Evolutionary conservation across 2,113 vertebrate species (phyloP).

Genomic region (Thalassarche chlororhynchos): DNA sequence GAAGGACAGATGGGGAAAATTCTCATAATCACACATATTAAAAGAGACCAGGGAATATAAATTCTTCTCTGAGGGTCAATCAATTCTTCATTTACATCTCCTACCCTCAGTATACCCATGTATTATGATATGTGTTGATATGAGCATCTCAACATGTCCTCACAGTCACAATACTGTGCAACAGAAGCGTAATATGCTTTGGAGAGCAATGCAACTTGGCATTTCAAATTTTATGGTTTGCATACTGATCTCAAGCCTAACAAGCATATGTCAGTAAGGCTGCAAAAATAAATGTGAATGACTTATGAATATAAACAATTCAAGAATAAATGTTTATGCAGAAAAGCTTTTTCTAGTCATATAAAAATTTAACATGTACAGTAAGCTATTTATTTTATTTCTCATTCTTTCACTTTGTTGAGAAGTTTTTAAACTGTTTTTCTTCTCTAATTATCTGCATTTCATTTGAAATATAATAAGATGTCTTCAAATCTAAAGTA

Average conservation of each 20-base stretch:
- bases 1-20: not conserved
- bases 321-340: not conserved
- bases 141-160: not conserved
- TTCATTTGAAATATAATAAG: not conserved
- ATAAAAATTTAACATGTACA: not conserved
- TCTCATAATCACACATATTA: not conserved
- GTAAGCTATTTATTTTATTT: not conserved
- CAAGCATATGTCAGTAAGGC: not conserved
- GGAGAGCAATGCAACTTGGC: not conserved
- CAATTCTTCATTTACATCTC: not conserved
- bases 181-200: not conserved
- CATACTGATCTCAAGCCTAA: slow-evolving; percentile 13
- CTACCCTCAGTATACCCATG: not conserved
- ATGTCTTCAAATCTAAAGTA: not conserved
- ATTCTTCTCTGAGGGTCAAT: not conserved
- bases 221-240: slow-evolving; percentile 29
- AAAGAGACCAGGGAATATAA: not conserved
- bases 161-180: not conserved
- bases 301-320: not conserved
- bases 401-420: not conserved
- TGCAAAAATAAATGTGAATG: not conserved
- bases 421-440: not conserved
- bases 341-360: not conserved
- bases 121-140: not conserved
- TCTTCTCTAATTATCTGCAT: not conserved